Conservation (phyloP, 2,113 vertebrate species). For the Brachionichthys hirsutus region DNA sequence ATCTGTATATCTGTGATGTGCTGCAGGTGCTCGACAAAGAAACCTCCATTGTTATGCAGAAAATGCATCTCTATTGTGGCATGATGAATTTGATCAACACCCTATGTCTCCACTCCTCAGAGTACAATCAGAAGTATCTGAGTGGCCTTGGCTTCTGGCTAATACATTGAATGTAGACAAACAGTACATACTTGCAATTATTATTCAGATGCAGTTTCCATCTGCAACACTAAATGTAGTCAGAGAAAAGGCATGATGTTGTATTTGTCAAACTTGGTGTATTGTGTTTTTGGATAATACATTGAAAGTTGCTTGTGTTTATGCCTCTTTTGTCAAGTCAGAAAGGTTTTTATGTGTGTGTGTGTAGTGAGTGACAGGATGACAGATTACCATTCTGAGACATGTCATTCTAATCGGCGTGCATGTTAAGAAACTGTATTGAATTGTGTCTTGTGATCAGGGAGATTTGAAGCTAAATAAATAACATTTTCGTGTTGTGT, state of each 20-base stretch:
- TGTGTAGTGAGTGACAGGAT: conserved; percentile 65
- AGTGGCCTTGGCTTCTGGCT: conserved; percentile 43
- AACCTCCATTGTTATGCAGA: conserved; percentile 46
- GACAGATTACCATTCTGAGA: conserved; percentile 77
- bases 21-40: conserved; percentile 48
- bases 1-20: conserved; percentile 33
- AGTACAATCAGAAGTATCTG: conserved; percentile 46
- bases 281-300: conserved; percentile 17
- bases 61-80: conserved; percentile 32
- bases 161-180: conserved; percentile 27
- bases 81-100: conserved; percentile 40
- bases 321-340: conserved; percentile 22
- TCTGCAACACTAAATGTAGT: conserved; percentile 8
- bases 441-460: conserved; percentile 67
- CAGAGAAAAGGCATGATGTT: conserved; percentile 12
- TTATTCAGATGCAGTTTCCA: conserved; percentile 15
- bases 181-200: conserved; percentile 14
- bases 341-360: conserved; percentile 12
- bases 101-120: conserved; percentile 41
- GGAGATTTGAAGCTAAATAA: conserved; percentile 69
- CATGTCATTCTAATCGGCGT: conserved; percentile 77
- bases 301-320: conserved; percentile 9
- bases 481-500: conserved; percentile 40
- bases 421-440: conserved; percentile 77
- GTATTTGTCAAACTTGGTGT: conserved; percentile 10